Percentiles rank a stretch among this genome's conserved stretches.
phyloP scores from a whole-genome alignment of 2,113 vertebrate genomes.

The Clarias magur region DNA sequence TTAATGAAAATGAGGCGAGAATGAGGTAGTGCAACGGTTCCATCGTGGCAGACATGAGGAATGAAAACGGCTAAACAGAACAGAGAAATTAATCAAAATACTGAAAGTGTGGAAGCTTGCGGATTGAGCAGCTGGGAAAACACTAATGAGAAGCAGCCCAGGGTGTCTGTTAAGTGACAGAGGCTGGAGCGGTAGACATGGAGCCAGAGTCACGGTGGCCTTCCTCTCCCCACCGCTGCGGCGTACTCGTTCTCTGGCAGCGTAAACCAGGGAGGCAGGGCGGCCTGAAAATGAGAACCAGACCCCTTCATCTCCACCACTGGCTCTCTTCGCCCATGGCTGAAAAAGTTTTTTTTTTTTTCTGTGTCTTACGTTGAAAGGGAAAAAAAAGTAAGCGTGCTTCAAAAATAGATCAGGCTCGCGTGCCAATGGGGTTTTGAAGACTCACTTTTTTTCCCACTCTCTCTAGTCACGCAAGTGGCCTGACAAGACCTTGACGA shows the following conservation, averaged over 20 bases:
- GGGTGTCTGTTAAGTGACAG: slow-evolving; percentile 73
- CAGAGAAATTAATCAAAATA: slow-evolving; percentile 68
- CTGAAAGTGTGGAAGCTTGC: slow-evolving; percentile 58
- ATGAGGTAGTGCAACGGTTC: slow-evolving; percentile 58
- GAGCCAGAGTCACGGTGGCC: slow-evolving; percentile 64
- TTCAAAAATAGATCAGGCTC: slow-evolving; percentile 79
- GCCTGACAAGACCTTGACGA: slow-evolving; percentile 73
- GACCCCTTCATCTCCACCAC: slow-evolving; percentile 72
- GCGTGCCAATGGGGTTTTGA: slow-evolving; percentile 77
- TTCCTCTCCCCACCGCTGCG: slow-evolving; percentile 59
- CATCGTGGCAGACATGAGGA: slow-evolving; percentile 56
- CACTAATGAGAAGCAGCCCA: slow-evolving; percentile 73
- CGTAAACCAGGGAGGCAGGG: slow-evolving; percentile 70
- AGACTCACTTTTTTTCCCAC: slow-evolving; percentile 69
- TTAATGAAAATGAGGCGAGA: slow-evolving; percentile 58
- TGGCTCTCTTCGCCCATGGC: slow-evolving; percentile 73
- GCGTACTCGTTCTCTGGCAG: slow-evolving; percentile 62
- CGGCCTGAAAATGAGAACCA: slow-evolving; percentile 78
- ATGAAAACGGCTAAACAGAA: slow-evolving; percentile 57
- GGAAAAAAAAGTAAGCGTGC: slow-evolving; percentile 61
- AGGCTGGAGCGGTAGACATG: slow-evolving; percentile 65
- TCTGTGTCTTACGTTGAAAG: slow-evolving; percentile 47
- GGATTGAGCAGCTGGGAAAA: slow-evolving; percentile 67
- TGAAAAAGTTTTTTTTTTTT: slow-evolving; percentile 68
- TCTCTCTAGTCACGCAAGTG: slow-evolving; percentile 79